These are phyloP conservation scores for Leucania comma DNA, from an alignment of 2,888 invertebrate species.

Conservation along the genomic window DNA sequence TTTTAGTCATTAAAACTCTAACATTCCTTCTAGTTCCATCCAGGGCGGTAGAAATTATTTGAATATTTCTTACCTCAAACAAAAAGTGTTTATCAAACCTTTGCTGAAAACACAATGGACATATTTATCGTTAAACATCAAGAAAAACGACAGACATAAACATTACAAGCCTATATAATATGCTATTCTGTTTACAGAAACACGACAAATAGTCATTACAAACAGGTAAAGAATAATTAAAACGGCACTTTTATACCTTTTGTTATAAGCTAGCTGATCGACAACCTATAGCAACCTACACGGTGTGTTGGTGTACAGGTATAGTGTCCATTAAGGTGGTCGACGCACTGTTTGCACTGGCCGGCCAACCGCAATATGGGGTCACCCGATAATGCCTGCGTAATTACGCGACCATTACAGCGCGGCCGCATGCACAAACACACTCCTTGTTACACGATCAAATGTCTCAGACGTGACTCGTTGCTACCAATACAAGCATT, in stretches of 20 bases:
- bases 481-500: slow-evolving; percentile 83
- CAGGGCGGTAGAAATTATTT: too few relatives aligned
- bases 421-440: slow-evolving; percentile 77
- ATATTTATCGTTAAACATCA: neutral
- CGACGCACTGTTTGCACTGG: slow-evolving; percentile 68
- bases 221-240: slow-evolving; percentile 31
- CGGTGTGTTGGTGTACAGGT: slow-evolving; percentile 71
- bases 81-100: neutral
- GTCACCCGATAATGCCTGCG: slow-evolving; percentile 88
- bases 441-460: slow-evolving; percentile 87
- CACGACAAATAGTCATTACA: slow-evolving; percentile 55
- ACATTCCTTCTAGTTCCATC: too few relatives aligned
- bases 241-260: slow-evolving; percentile 30
- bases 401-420: slow-evolving; percentile 86
- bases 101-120: neutral
- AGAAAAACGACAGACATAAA: neutral
- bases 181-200: slow-evolving; percentile 37
- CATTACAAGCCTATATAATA: slow-evolving; percentile 21
- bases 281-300: slow-evolving; percentile 39
- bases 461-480: slow-evolving; percentile 88
- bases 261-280: slow-evolving; percentile 31
- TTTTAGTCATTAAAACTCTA: too few relatives aligned
- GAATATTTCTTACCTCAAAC: too few relatives aligned
- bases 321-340: slow-evolving; percentile 73
- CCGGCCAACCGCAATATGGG: slow-evolving; percentile 86